Percentiles rank a stretch among this genome's conserved stretches.
Conservation (phyloP, 1,140 invertebrate genomes). For the Macrostomum lignano region DNA sequence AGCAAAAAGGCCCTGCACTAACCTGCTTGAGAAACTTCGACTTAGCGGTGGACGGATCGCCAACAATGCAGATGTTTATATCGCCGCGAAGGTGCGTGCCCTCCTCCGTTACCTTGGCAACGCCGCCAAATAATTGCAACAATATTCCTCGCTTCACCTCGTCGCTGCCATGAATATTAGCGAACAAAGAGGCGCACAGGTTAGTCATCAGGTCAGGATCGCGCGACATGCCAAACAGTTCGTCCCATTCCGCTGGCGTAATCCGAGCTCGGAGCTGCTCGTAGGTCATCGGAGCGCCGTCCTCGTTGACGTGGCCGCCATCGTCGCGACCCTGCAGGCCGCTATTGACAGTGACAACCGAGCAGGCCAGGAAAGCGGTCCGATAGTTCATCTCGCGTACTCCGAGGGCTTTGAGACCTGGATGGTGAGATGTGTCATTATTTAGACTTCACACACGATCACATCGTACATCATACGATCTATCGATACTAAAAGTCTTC, state of each 20-base stretch:
- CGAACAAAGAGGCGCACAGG: conserved; percentile 66
- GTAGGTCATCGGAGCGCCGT: conserved; percentile 35
- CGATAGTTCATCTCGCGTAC: conserved; percentile 78
- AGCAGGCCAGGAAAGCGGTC: conserved; percentile 74
- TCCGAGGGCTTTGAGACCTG: conserved; percentile 76
- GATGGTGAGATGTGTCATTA: neutral
- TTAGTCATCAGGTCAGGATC: conserved; percentile 74
- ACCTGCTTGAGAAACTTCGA: conserved; percentile 76
- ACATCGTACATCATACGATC: no score
- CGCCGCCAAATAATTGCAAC: conserved; percentile 86
- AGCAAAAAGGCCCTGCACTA: conserved; percentile 3
- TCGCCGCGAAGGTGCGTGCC: conserved; percentile 59
- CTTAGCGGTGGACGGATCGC: conserved; percentile 92
- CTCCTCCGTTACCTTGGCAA: conserved; percentile 71
- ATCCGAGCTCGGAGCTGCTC: conserved; percentile 74
- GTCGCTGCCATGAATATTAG: conserved; percentile 72
- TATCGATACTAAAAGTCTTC: no score
- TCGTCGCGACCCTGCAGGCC: conserved; percentile 18
- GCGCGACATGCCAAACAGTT: conserved; percentile 77
- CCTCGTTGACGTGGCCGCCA: conserved; percentile 6
- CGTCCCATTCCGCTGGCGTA: conserved; percentile 73
- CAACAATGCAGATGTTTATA: conserved; percentile 87
- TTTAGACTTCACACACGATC: neutral
- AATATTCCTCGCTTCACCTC: conserved; percentile 79
- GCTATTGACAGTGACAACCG: conserved; percentile 51